Evolutionary conservation across 2,797 vertebrate genomes (phyloP), one percentile per base, ranked within the genome.

Genomic region (Taenioides sp.): DNA sequence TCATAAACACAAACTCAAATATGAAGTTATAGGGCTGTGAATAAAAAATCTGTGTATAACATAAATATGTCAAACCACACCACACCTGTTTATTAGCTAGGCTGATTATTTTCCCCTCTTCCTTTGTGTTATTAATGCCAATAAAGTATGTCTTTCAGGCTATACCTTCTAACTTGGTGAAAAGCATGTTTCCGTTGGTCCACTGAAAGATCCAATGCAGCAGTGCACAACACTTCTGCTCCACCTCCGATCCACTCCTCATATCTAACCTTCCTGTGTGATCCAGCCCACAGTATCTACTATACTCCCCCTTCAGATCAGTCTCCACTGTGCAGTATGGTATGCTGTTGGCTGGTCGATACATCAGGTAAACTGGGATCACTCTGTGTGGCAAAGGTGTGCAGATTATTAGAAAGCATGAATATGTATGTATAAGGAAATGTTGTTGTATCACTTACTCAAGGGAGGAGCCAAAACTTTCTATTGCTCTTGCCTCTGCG

Each of bases 131-230:
- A 20, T 54, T 14, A 14, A 52, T 31, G 28, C 3, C 43, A 49
- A 20, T 49, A 50, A 23, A 54, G 34, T 47, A 66, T 52, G 27
- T 52, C 47, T 52, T 34, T 73, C 5, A 52, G 11, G 49, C 7
- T 68, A 63, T 92, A 99, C 97, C 97, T 94, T 98, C 96, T 66
- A 99, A 79, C 43, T 93, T 94, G 1, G 95, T 96, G 84, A 98
- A 92, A 0, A 99, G 90, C 83, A 99, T 94, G 85, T 97, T 97
- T 80, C 97, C 96, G 0, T 92, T 96, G 27, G 97, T 99, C 97
- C 97, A 99, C 87, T 97, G 96, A 80, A 95, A 95, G 67, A 98
- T 94, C 97, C 97, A 99, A 1, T 99, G 97, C 90, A 98, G 96
- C 81, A 99, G 95, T 69, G 96, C 81, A 60, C 93, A 96, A 80